Conservation (phyloP, 2,113 vertebrate genomes). For the Macaca nemestrina region DNA sequence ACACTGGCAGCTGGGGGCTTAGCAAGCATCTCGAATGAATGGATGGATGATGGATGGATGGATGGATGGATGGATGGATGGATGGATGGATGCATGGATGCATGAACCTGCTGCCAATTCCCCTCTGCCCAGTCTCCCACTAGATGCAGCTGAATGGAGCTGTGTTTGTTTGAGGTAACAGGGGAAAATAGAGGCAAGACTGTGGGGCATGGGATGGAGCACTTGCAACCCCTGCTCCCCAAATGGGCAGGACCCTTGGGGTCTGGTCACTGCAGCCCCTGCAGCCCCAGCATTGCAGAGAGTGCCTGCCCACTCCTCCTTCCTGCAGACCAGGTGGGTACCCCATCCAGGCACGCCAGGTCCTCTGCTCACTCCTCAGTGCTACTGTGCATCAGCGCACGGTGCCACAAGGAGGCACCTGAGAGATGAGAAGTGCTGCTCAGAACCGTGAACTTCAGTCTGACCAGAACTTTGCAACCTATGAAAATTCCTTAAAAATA, state of each 20-base stretch:
- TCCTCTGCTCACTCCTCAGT: too few relatives aligned
- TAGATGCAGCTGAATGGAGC: neutral
- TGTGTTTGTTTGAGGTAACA: rapidly evolving
- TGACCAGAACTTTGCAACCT: rapidly evolving
- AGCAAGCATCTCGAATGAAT: neutral
- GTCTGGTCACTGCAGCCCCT: neutral
- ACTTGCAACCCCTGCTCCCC: neutral
- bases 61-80: too few relatives aligned
- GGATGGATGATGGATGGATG: neutral
- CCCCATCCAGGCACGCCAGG: neutral
- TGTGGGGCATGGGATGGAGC: rapidly evolving
- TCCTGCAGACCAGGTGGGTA: neutral
- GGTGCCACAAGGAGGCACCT: rapidly evolving
- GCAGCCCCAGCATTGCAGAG: neutral
- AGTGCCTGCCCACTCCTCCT: rapidly evolving
- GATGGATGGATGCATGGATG: neutral
- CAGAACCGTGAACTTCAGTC: rapidly evolving
- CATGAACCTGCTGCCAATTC: rapidly evolving
- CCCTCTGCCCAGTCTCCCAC: neutral
- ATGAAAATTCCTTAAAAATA: neutral
- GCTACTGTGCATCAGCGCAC: rapidly evolving
- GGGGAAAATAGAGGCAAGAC: rapidly evolving
- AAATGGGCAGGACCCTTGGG: neutral
- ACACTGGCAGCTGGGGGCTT: neutral
- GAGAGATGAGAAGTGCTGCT: neutral